Evolutionary conservation across 2,113 vertebrate genomes (phyloP).

Genomic region (Sebastes schlegelii): DNA sequence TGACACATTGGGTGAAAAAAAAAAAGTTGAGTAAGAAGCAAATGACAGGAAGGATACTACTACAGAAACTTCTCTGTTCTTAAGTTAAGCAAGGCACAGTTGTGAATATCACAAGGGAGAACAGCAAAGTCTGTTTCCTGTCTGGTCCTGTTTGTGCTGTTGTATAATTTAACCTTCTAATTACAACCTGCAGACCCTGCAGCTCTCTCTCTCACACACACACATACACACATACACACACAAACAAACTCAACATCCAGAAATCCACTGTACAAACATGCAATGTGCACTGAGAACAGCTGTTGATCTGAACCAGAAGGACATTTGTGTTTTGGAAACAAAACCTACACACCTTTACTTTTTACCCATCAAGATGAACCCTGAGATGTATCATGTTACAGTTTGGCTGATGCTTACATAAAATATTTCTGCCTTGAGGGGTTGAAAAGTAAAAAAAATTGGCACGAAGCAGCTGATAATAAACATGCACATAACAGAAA

Average conservation of each 20-base stretch:
- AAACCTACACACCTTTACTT: background rate
- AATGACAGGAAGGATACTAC: slow-evolving; percentile 45
- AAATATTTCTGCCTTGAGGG: background rate
- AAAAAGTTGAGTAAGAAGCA: slow-evolving; percentile 33
- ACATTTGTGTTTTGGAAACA: background rate
- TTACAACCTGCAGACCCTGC: slow-evolving; percentile 42
- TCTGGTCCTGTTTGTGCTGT: slow-evolving; percentile 15
- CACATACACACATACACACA: background rate
- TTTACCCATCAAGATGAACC: background rate
- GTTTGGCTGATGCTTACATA: background rate
- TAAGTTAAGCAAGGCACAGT: background rate
- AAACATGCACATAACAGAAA: background rate
- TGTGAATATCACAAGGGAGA: slow-evolving; percentile 10
- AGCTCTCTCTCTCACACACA: background rate
- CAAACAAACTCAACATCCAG: background rate
- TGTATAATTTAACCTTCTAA: slow-evolving; percentile 43
- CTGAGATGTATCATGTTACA: background rate
- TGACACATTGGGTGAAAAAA: background rate
- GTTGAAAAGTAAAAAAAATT: background rate
- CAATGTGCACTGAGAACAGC: slow-evolving; percentile 2
- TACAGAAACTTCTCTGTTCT: slow-evolving; percentile 59
- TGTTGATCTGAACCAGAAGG: background rate
- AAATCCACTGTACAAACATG: background rate
- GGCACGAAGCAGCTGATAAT: background rate
- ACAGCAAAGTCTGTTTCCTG: background rate